phyloP scores from a whole-genome alignment of 1,140 invertebrate species.

The Leptopilina boulardi region DNA sequence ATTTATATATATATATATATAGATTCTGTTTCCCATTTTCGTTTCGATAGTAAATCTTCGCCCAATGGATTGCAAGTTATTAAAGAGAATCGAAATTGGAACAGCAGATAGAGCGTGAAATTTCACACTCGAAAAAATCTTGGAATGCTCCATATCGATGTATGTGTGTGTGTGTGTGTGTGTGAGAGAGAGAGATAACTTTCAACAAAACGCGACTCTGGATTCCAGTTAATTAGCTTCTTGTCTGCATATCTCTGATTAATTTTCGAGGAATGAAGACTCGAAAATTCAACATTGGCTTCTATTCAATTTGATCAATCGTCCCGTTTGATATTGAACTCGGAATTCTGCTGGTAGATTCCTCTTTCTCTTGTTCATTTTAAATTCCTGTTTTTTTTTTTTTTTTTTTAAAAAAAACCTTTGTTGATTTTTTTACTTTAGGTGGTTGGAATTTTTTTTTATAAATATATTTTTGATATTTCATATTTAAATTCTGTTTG shows the following conservation, averaged over 20 bases:
- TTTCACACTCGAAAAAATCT: constrained; percentile 24
- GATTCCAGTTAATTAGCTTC: constrained; percentile 28
- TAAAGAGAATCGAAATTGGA: constrained; percentile 18
- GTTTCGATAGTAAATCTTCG: background rate
- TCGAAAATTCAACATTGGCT: constrained; percentile 1
- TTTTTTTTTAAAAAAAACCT: no score
- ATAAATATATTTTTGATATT: no score
- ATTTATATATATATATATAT: background rate
- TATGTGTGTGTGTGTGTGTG: no score
- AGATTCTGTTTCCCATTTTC: background rate
- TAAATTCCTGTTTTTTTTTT: no score
- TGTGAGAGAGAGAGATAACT: background rate
- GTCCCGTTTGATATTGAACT: background rate
- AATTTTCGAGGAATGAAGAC: background rate
- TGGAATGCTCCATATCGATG: background rate
- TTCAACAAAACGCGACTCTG: background rate
- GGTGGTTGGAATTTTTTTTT: no score
- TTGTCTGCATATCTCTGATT: background rate
- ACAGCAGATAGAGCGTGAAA: constrained; percentile 26
- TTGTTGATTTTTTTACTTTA: no score
- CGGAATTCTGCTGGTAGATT: background rate
- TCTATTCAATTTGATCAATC: background rate
- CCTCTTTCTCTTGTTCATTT: background rate
- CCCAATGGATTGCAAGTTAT: constrained; percentile 3
- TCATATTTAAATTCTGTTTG: no score